phyloP scores from a whole-genome alignment of 1,140 invertebrate genomes.

The Musca domestica region DNA sequence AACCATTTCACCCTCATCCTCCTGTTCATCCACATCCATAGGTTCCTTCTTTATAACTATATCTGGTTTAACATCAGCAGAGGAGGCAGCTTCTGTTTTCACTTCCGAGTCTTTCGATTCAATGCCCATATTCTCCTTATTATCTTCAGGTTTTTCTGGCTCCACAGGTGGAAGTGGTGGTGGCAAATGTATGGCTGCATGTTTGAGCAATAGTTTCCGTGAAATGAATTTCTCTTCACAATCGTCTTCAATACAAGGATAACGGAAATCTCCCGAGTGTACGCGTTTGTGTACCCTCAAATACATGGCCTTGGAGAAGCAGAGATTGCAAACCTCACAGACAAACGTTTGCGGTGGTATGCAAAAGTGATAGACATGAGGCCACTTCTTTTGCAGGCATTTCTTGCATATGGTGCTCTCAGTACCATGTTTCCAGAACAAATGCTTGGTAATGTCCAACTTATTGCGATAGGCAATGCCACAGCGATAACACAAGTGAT shows the following conservation, averaged over 20 bases:
- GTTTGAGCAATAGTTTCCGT: slow-evolving; percentile 71
- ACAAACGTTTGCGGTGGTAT: slow-evolving; percentile 71
- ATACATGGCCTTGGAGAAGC: slow-evolving; percentile 72
- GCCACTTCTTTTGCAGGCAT: slow-evolving; percentile 85
- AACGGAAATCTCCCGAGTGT: slow-evolving; percentile 69
- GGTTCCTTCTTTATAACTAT: slow-evolving; percentile 3
- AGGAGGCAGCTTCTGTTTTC: background rate
- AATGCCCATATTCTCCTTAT: slow-evolving; percentile 15
- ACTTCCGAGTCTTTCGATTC: background rate
- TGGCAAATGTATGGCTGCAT: slow-evolving; percentile 58
- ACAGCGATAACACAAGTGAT: slow-evolving; percentile 81
- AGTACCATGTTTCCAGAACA: slow-evolving; percentile 88
- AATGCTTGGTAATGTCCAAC: slow-evolving; percentile 80
- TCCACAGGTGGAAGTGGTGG: background rate
- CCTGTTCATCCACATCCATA: slow-evolving; percentile 5
- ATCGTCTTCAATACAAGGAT: slow-evolving; percentile 65
- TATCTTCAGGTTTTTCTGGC: slow-evolving; percentile 29
- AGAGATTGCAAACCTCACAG: slow-evolving; percentile 76
- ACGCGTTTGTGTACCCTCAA: slow-evolving; percentile 79
- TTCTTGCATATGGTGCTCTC: slow-evolving; percentile 80
- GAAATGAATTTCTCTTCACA: slow-evolving; percentile 79
- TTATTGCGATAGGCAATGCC: slow-evolving; percentile 82
- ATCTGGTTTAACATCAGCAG: background rate
- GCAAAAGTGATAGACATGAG: slow-evolving; percentile 86
- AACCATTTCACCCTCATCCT: background rate